A percentile compares a stretch with the other conserved stretches of the same genome.
These are phyloP conservation scores for Bucco capensis DNA, from an alignment of 2,113 vertebrate species.

Conservation along the genomic window DNA sequence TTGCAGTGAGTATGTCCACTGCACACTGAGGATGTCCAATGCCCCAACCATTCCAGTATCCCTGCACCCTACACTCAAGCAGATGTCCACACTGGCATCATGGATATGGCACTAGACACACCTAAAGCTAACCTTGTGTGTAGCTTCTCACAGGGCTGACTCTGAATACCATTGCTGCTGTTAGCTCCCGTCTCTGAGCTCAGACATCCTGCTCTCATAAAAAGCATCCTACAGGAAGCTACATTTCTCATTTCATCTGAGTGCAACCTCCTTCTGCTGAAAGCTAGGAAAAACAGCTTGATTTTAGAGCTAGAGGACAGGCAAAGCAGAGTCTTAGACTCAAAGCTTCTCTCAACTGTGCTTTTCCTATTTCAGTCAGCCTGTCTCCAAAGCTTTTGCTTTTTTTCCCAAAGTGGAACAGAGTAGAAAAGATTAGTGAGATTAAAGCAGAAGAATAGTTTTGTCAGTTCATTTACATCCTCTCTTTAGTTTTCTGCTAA, in stretches of 20 bases:
- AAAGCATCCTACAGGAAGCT: neutral
- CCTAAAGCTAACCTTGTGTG: too few relatives aligned
- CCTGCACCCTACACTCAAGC: too few relatives aligned
- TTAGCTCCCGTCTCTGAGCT: neutral
- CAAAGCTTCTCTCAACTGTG: neutral
- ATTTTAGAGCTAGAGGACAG: neutral
- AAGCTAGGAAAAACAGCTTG: neutral
- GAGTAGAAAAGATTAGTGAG: constrained; percentile 18
- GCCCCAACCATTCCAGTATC: neutral
- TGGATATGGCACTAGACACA: too few relatives aligned
- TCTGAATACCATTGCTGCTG: neutral
- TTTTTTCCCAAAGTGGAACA: constrained; percentile 53
- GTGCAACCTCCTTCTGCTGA: neutral
- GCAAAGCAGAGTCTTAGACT: neutral
- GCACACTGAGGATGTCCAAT: too few relatives aligned
- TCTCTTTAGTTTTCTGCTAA: constrained; percentile 10
- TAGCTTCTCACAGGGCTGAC: too few relatives aligned
- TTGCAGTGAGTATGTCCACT: too few relatives aligned
- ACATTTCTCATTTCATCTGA: neutral
- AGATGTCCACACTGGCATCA: too few relatives aligned
- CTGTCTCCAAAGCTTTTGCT: neutral
- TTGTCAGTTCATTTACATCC: constrained; percentile 41
- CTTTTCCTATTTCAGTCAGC: constrained; percentile 5
- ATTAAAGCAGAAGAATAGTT: constrained; percentile 37
- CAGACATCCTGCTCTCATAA: neutral